These are phyloP conservation scores for Tetramorium simillimum DNA, from an alignment of 1,140 invertebrate genomes.

Conservation along the genomic window DNA sequence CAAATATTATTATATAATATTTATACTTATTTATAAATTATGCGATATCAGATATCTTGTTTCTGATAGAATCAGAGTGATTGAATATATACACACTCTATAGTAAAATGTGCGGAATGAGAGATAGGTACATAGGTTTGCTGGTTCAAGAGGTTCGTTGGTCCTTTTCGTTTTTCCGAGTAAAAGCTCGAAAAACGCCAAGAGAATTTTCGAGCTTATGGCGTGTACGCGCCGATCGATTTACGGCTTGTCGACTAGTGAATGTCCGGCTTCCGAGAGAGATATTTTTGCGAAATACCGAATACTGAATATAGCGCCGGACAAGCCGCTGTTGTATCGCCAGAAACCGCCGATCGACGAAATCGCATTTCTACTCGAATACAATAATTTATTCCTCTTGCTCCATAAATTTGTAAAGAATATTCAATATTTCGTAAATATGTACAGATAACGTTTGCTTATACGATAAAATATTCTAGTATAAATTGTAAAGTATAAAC, in stretches of 20 bases:
- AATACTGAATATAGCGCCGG: constrained; percentile 8
- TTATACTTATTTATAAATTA: not conserved
- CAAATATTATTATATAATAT: not conserved
- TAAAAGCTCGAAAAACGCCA: constrained; percentile 19
- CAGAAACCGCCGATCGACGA: not conserved
- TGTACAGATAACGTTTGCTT: not conserved
- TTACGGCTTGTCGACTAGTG: constrained; percentile 50
- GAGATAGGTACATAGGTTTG: not conserved
- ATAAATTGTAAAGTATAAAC: not conserved
- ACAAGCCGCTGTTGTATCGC: constrained; percentile 12
- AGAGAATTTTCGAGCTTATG: constrained; percentile 35
- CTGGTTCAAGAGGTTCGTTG: not conserved
- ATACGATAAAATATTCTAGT: not conserved
- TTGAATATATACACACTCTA: not conserved
- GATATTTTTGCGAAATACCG: constrained; percentile 25
- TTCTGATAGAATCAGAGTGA: not conserved
- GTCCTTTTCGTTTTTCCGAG: not conserved
- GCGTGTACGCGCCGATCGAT: constrained; percentile 32
- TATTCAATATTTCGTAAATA: not conserved
- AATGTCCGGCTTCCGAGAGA: constrained; percentile 32
- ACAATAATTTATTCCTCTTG: constrained; percentile 30
- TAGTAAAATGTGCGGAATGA: not conserved
- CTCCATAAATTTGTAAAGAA: constrained; percentile 4
- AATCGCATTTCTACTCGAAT: constrained; percentile 1
- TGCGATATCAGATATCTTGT: not conserved